phyloP scores from a whole-genome alignment of 1,140 invertebrate species.

The Campoletis sonorensis region DNA sequence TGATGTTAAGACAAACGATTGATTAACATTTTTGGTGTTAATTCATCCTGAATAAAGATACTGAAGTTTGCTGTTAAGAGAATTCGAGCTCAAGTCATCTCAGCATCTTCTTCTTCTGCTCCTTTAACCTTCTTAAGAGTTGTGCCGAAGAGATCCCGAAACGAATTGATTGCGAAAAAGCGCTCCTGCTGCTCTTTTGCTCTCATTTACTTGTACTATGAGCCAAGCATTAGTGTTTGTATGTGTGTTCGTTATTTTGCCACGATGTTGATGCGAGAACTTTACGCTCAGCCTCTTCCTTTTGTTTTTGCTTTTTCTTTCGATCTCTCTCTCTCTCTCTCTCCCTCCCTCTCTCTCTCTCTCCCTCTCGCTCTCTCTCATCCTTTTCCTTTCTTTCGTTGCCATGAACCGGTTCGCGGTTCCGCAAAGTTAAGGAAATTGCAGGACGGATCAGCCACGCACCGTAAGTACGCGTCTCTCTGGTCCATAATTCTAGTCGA shows the following conservation, averaged over 20 bases:
- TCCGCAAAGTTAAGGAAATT: slow-evolving; percentile 62
- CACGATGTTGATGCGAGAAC: slow-evolving; percentile 14
- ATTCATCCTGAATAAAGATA: not conserved
- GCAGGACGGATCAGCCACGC: slow-evolving; percentile 55
- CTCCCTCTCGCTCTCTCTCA: not conserved
- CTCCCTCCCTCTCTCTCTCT: not conserved
- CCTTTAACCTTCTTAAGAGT: slow-evolving; percentile 27
- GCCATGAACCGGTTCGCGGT: slow-evolving; percentile 45
- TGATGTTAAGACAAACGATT: too few species aligned
- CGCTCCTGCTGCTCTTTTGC: slow-evolving; percentile 34
- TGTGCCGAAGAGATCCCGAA: slow-evolving; percentile 47
- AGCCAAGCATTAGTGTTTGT: not conserved
- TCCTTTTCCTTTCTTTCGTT: not conserved
- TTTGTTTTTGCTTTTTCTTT: not conserved
- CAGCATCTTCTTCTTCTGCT: not conserved
- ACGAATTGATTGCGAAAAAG: slow-evolving; percentile 62
- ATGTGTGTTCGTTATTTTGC: slow-evolving; percentile 8
- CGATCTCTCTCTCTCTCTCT: not conserved
- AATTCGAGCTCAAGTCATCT: not conserved
- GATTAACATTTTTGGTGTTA: too few species aligned
- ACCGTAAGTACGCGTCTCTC: slow-evolving; percentile 47
- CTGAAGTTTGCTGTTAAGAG: not conserved
- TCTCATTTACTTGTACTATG: slow-evolving; percentile 16
- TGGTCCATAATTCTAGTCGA: slow-evolving; percentile 50
- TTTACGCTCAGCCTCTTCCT: not conserved